A percentile compares a stretch with the other conserved stretches of the same genome.
Conservation (phyloP, 2,888 invertebrate genomes). For the Apodemia duryi region DNA sequence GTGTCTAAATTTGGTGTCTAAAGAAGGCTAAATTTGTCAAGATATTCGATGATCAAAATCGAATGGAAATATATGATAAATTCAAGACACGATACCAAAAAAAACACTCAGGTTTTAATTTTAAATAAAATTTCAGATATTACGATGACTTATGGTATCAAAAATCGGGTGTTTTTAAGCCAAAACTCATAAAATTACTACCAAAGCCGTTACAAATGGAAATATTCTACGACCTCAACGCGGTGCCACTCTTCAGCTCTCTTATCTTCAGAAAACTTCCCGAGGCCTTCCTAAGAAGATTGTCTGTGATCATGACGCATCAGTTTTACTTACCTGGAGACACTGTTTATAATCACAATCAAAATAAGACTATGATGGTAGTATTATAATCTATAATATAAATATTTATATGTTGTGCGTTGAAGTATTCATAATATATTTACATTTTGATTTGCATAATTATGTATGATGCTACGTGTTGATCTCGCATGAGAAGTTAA, state of each 20-base stretch:
- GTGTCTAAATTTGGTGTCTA: too few relatives aligned
- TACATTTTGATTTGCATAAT: slow-evolving; percentile 8
- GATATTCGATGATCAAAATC: too few relatives aligned
- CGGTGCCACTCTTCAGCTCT: slow-evolving; percentile 70
- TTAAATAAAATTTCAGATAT: slow-evolving; percentile 46
- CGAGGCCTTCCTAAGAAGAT: slow-evolving; percentile 71
- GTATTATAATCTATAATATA: slow-evolving; percentile 29
- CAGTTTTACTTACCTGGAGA: slow-evolving; percentile 76
- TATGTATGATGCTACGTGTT: neutral
- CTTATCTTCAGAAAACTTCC: slow-evolving; percentile 73
- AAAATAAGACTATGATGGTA: slow-evolving; percentile 76
- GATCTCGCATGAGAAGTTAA: too few relatives aligned
- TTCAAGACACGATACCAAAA: too few relatives aligned
- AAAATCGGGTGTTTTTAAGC: slow-evolving; percentile 70
- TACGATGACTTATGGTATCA: slow-evolving; percentile 76
- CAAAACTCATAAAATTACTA: slow-evolving; percentile 57
- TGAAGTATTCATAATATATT: slow-evolving; percentile 18
- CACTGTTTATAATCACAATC: slow-evolving; percentile 68
- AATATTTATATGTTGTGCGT: slow-evolving; percentile 31
- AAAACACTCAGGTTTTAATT: too few relatives aligned
- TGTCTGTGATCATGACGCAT: slow-evolving; percentile 72
- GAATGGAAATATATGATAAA: too few relatives aligned
- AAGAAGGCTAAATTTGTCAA: too few relatives aligned
- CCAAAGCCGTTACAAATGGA: slow-evolving; percentile 74
- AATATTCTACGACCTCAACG: slow-evolving; percentile 73